These are phyloP conservation scores for Cotesia typhae DNA, from an alignment of 1,140 invertebrate species.

Conservation along the genomic window DNA sequence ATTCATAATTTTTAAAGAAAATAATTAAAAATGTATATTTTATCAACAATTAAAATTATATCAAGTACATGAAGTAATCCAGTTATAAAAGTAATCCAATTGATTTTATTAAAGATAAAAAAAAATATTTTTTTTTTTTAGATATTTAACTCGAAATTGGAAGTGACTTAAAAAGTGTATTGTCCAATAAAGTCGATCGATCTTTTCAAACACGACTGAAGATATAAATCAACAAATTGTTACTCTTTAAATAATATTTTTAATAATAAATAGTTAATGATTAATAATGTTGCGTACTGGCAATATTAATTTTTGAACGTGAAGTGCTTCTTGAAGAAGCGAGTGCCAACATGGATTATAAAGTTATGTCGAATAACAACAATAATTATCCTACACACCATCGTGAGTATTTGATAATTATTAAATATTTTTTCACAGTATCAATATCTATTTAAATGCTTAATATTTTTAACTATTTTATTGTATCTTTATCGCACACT, in stretches of 20 bases:
- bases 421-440: conserved; percentile 26
- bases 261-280: background rate
- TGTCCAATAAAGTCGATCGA: conserved; percentile 28
- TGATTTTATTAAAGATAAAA: background rate
- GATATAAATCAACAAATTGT: background rate
- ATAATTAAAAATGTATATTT: too few species aligned
- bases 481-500: too few species aligned
- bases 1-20: too few species aligned
- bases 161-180: too few species aligned
- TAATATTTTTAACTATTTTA: too few species aligned
- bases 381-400: conserved; percentile 49
- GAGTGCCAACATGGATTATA: conserved; percentile 51
- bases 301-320: conserved; percentile 8
- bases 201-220: conserved; percentile 14
- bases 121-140: too few species aligned
- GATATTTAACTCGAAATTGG: background rate
- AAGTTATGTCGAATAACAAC: conserved; percentile 51
- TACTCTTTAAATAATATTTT: too few species aligned
- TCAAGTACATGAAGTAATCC: too few species aligned
- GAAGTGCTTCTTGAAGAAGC: conserved; percentile 9
- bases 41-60: too few species aligned
- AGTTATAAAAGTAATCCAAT: too few species aligned
- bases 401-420: conserved; percentile 48
- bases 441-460: background rate
- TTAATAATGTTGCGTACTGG: background rate